phyloP scores from a whole-genome alignment of 2,113 vertebrate species.

The Oncorhynchus clarkii region DNA sequence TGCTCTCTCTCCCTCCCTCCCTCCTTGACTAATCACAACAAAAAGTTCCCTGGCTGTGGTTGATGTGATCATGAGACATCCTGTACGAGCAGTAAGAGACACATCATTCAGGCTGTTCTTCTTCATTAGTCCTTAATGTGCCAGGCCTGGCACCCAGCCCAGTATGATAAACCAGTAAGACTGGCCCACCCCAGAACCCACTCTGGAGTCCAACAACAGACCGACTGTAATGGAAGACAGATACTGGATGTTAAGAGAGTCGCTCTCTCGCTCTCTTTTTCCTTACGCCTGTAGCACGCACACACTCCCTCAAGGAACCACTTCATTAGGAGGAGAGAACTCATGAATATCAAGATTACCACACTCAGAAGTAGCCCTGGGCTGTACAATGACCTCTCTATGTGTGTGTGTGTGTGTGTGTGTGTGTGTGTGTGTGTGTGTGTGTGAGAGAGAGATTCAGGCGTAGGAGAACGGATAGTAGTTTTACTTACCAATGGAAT shows the following conservation, averaged over 20 bases:
- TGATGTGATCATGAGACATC: too few relatives aligned
- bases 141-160: not conserved
- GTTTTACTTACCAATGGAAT: too few relatives aligned
- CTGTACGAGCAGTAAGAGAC: conserved; percentile 44
- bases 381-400: not conserved
- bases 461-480: not conserved
- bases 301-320: not conserved
- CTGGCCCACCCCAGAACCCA: not conserved
- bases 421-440: too few relatives aligned
- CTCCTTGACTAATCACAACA: not conserved
- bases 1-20: not conserved
- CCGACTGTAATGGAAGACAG: too few relatives aligned
- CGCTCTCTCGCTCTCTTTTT: not conserved
- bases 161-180: not conserved
- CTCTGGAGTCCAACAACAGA: too few relatives aligned
- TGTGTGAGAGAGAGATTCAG: not conserved
- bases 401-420: not conserved
- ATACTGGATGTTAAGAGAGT: not conserved
- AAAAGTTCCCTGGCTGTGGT: not conserved
- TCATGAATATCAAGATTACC: not conserved
- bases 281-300: not conserved
- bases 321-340: not conserved
- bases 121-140: too few relatives aligned
- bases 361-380: not conserved
- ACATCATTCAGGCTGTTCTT: conserved; percentile 66